Conservation (phyloP, 92 coral and sea anemone genomes). For the Porites rus region DNA sequence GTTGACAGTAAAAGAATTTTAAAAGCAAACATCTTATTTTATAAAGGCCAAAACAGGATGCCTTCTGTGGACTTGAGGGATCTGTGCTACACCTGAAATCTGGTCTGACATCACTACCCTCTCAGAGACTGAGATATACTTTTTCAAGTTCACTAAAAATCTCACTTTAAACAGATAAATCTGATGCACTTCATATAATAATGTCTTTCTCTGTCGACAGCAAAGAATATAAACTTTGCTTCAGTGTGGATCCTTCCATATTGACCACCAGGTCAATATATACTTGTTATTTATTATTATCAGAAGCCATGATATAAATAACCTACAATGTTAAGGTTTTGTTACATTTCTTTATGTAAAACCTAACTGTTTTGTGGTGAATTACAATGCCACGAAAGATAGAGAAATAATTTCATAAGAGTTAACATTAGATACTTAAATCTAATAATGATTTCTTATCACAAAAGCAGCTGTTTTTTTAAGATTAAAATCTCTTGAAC, state of each 20-base stretch:
- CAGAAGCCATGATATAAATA: conserved; percentile 23
- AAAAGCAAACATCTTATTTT: no score
- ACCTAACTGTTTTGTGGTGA: not conserved
- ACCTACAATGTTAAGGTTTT: conserved; percentile 12
- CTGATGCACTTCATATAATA: not conserved
- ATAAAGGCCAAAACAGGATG: no score
- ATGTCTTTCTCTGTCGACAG: not conserved
- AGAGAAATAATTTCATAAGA: not conserved
- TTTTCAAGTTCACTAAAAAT: no score
- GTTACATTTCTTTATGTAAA: not conserved
- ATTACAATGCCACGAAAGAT: not conserved
- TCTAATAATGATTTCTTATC: not conserved
- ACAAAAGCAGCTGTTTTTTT: not conserved
- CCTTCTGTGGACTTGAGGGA: no score
- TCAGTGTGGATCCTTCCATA: not conserved
- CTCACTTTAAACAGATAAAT: no score
- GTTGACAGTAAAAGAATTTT: no score
- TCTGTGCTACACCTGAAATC: no score
- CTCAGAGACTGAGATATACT: no score
- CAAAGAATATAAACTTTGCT: conserved; percentile 1
- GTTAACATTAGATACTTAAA: not conserved
- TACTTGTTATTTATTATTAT: not conserved
- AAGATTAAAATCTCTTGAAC: conserved; percentile 11
- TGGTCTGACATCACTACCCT: no score
- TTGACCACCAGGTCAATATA: not conserved